Conservation (phyloP, 1,140 invertebrate species). For the Zaprionus ornatus region DNA sequence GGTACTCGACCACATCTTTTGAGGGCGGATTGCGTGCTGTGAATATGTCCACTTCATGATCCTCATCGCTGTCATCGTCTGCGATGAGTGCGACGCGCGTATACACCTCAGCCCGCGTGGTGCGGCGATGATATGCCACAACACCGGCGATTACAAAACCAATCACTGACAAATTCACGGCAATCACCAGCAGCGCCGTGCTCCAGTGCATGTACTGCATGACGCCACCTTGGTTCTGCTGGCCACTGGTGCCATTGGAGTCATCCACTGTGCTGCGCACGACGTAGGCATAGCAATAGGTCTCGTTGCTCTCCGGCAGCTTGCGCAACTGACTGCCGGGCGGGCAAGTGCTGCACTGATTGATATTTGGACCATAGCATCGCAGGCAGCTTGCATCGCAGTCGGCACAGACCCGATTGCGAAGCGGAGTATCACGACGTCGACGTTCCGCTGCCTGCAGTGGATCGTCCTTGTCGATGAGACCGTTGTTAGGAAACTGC, state of each 20-base stretch:
- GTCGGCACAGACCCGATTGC: conserved; percentile 43
- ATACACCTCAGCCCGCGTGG: conserved; percentile 33
- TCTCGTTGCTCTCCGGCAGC: conserved; percentile 55
- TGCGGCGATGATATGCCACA: conserved; percentile 40
- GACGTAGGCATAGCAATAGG: conserved; percentile 69
- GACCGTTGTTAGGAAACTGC: conserved; percentile 16
- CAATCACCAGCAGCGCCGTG: conserved; percentile 46
- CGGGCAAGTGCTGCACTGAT: conserved; percentile 70
- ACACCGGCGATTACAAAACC: conserved; percentile 49
- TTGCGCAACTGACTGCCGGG: conserved; percentile 70
- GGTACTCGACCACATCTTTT: conserved; percentile 39
- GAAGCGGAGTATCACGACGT: conserved; percentile 40
- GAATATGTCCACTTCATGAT: conserved; percentile 55
- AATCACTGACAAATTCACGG: conserved; percentile 41
- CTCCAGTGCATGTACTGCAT: conserved; percentile 41
- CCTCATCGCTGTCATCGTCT: conserved; percentile 60
- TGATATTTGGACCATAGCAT: conserved; percentile 60
- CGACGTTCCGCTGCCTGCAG: conserved; percentile 68
- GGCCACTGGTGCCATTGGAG: conserved; percentile 6
- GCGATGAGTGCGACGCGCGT: conserved; percentile 60
- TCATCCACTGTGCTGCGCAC: conserved; percentile 69
- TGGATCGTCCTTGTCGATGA: conserved; percentile 52
- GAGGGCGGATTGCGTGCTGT: conserved; percentile 13
- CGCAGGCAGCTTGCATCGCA: conserved; percentile 66
- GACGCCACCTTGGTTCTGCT: neutral